Evolutionary conservation across 2,113 vertebrate genomes (phyloP), one percentile per base, ranked within the genome.

Genomic region (Pseudonaja textilis): DNA sequence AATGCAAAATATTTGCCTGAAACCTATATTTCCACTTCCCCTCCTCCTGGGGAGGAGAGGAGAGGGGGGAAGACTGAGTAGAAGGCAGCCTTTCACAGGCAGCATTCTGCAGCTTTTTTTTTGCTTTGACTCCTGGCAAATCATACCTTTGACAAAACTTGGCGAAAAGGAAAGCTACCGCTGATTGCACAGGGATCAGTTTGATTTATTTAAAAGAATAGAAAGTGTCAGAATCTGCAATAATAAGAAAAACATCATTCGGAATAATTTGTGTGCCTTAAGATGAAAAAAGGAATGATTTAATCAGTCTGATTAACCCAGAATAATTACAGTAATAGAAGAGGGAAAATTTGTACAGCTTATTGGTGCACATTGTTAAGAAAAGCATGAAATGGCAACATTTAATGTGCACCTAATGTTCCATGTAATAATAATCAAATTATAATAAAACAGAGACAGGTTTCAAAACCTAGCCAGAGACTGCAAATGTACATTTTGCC

Each of bases 111-210:
- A 47, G 2, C 29, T 20, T 5, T 22, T 0, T 42, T 47, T 64
- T n/a, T 50, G 26, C 26, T 92, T n/a, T 88, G 45, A 89, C 25
- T 93, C 93, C 26, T 47, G 22, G 56, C 39, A 89, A 93, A 10
- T 85, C 0, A 59, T 88, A 1, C 0, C 0, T 29, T 1, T 74
- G 56, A 90, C 2, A 23, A 74, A 85, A 0, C 7, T 56, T 52
- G 26, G 59, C 23, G 4, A 85, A 52, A n/a, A 87, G 1, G 55
- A n/a, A 42, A 1, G 42, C 18, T 39, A 3, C 34, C 22, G 34
- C 18, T 81, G 69, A 22, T 81, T 81, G 34, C 29, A 29, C 34
- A 56, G 7, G 50, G 4, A 29, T 34, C 22, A 47, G 25, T 57
- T 45, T 94, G 42, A 69, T 93, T 92, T 94, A 85, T 0, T 5